A percentile compares a stretch with the other conserved stretches of the same genome.
These are phyloP conservation scores for Copidosoma floridanum DNA, from an alignment of 1,140 invertebrate species.

Conservation along the genomic window DNA sequence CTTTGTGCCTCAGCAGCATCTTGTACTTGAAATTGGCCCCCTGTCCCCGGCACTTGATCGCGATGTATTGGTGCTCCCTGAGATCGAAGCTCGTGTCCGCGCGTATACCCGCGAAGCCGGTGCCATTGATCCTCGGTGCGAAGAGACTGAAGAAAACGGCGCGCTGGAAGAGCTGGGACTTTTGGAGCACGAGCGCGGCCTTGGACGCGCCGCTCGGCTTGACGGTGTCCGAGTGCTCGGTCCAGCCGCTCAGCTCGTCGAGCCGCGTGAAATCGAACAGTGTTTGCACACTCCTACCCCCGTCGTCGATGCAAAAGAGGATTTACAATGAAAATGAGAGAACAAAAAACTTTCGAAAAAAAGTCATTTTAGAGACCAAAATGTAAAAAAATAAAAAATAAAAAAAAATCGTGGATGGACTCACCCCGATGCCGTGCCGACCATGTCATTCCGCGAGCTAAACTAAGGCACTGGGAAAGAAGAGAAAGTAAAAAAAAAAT, in stretches of 20 bases:
- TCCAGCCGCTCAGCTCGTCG: slow-evolving; percentile 51
- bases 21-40: slow-evolving; percentile 60
- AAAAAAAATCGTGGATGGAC: no score
- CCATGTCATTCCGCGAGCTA: slow-evolving; percentile 35
- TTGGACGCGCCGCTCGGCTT: slow-evolving; percentile 64
- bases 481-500: no score
- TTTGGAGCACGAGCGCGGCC: slow-evolving; percentile 61
- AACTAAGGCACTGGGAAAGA: no score
- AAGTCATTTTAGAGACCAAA: no score
- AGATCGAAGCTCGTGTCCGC: slow-evolving; percentile 58
- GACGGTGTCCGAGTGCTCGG: slow-evolving; percentile 64
- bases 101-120: slow-evolving; percentile 64
- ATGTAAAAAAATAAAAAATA: no score
- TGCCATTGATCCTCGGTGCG: slow-evolving; percentile 65
- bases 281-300: slow-evolving; percentile 34
- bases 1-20: slow-evolving; percentile 63
- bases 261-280: slow-evolving; percentile 43
- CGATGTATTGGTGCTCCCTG: slow-evolving; percentile 53
- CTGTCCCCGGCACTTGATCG: slow-evolving; percentile 61
- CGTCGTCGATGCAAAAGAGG: no score
- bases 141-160: slow-evolving; percentile 66
- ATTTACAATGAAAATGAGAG: no score
- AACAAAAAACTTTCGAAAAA: no score
- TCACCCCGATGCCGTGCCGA: slow-evolving; percentile 34
- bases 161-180: slow-evolving; percentile 59